Evolutionary conservation across 2,113 vertebrate species (phyloP).

Genomic region (Nycticryphes semicollaris): DNA sequence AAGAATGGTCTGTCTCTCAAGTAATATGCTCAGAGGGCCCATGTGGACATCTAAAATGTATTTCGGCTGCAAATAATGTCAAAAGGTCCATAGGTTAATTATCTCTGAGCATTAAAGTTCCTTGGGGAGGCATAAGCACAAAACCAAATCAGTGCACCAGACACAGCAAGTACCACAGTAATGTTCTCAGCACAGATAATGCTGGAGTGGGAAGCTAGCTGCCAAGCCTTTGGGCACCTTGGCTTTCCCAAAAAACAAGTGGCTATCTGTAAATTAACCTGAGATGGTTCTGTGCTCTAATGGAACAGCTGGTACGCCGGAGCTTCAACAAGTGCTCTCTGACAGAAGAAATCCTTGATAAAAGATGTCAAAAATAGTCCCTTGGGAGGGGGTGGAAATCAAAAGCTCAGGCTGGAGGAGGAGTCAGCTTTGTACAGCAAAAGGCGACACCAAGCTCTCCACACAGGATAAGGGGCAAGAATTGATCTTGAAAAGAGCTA

Average conservation of each 20-base stretch:
- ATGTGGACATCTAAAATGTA: background rate
- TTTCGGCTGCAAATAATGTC: conserved; percentile 11
- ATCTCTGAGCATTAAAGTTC: background rate
- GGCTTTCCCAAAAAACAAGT: background rate
- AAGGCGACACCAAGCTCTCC: background rate
- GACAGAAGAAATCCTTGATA: background rate
- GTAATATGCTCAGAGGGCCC: accelerated
- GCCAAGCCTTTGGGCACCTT: background rate
- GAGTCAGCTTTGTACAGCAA: background rate
- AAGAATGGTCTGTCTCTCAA: background rate
- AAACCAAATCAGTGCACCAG: background rate
- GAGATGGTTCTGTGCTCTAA: background rate
- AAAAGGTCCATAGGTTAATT: background rate
- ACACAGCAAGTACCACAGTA: background rate
- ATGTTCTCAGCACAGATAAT: background rate
- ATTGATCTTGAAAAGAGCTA: background rate
- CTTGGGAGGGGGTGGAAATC: background rate
- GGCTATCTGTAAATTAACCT: background rate
- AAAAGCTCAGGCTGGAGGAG: background rate
- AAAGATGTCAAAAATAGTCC: background rate
- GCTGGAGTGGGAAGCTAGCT: background rate
- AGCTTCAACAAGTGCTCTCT: background rate
- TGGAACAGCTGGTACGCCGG: background rate
- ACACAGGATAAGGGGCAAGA: background rate
- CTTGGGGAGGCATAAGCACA: background rate